Evolutionary conservation across 2,888 invertebrate species (phyloP), one percentile per base, ranked within the genome.

Genomic region (Nemoura dubitans): DNA sequence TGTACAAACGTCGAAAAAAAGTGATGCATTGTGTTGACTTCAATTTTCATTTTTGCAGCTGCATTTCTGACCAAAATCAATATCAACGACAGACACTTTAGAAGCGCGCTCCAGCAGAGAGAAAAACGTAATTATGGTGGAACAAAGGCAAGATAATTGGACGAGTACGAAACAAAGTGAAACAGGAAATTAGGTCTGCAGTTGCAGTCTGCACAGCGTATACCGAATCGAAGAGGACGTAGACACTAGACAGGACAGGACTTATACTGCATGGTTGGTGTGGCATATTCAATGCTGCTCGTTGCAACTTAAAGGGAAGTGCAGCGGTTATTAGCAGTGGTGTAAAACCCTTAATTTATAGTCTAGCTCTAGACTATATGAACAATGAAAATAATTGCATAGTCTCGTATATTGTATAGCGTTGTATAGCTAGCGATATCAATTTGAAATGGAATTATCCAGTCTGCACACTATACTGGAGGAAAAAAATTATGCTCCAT

Each of bases 131-230:
- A 59, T 59, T 59, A 59, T 21, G 10, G 59, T 21, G 59, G 21
- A 59, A 59, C 59, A 59, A 59, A 59, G 59, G 59, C 59, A 59
- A 59, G 59, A 59, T 59, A 59, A 59, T 59, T 59, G 59, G 59
- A 59, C 59, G 59, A 59, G 59, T 59, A 59, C 16, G 59, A 59
- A 59, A 78, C 28, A 78, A 78, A 78, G 78, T 78, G 78, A 28
- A 78, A 78, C 78, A 78, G 78, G 78, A 78, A 78, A 78, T 78
- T 78, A 78, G 28, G 26, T 78, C 28, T 78, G 78, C 59, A 59
- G 16, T 59, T 21, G 59, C 14, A 59, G 1, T 1, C 59, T 59
- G 59, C 14, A 14, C 21, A 59, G 59, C 14, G 59, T 21, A 21
- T 21, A 10, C n/a, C n/a, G n/a, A n/a, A n/a, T n/a, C 5, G 36